phyloP scores from a whole-genome alignment of 2,888 invertebrate species.

The Chrysolina americana region DNA sequence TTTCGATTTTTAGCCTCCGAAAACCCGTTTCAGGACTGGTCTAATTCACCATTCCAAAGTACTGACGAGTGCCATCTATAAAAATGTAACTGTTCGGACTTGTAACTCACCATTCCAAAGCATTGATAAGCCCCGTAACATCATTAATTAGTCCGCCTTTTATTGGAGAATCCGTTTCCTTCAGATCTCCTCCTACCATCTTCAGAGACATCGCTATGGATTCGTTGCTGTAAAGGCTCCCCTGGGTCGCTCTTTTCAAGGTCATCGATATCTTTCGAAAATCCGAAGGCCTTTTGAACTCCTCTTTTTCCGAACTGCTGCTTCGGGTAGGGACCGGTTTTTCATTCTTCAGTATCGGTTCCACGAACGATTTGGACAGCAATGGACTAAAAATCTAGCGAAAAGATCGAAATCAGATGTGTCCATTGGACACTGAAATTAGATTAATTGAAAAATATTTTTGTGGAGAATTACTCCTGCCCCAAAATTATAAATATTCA shows the following conservation, averaged over 20 bases:
- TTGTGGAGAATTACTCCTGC: too few relatives aligned
- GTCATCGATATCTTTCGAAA: constrained; percentile 71
- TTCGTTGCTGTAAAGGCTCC: background rate
- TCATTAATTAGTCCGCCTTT: constrained; percentile 69
- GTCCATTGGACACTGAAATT: too few relatives aligned
- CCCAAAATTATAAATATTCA: too few relatives aligned
- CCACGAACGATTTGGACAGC: constrained; percentile 74
- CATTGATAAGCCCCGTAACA: constrained; percentile 66
- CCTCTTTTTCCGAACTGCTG: background rate
- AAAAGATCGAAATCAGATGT: background rate
- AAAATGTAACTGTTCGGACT: too few relatives aligned
- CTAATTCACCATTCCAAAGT: too few relatives aligned
- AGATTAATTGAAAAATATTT: too few relatives aligned
- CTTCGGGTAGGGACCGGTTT: background rate
- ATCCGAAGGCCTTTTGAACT: constrained; percentile 72
- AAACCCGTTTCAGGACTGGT: too few relatives aligned
- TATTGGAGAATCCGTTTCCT: constrained; percentile 52
- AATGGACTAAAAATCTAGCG: constrained; percentile 69
- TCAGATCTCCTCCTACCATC: background rate
- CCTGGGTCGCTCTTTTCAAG: background rate
- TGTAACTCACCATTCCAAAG: constrained; percentile 69
- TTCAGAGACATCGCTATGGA: background rate
- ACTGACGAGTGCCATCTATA: too few relatives aligned
- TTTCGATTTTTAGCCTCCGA: too few relatives aligned
- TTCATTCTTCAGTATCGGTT: constrained; percentile 62